phyloP scores from a whole-genome alignment of 2,797 vertebrate species.

The Pseudochaenichthys georgianus region DNA sequence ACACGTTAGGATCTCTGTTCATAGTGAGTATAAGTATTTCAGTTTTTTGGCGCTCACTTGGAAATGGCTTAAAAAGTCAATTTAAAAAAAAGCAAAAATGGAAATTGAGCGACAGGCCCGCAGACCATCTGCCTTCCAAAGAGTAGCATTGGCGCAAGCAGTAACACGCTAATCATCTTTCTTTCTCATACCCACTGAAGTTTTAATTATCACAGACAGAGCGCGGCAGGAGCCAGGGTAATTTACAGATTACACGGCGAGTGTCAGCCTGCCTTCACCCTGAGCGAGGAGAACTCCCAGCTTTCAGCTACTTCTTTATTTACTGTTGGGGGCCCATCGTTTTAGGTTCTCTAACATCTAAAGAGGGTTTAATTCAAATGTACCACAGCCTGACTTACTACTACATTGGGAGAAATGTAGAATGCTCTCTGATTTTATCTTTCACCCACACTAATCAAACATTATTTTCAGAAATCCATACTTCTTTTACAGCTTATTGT shows the following conservation, averaged over 20 bases:
- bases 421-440: slow-evolving; percentile 1
- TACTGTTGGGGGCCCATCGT: slow-evolving; percentile 26
- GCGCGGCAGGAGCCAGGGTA: slow-evolving; percentile 72
- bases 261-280: slow-evolving; percentile 77
- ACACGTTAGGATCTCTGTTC: not conserved
- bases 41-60: not conserved
- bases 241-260: slow-evolving; percentile 80
- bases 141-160: slow-evolving; percentile 74
- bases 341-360: slow-evolving; percentile 37
- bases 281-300: slow-evolving; percentile 67
- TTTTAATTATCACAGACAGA: slow-evolving; percentile 79
- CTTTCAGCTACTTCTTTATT: slow-evolving; percentile 53
- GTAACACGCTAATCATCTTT: slow-evolving; percentile 81
- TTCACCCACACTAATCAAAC: not conserved
- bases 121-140: slow-evolving; percentile 57
- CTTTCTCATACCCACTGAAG: slow-evolving; percentile 73
- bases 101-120: slow-evolving; percentile 35
- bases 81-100: slow-evolving; percentile 19
- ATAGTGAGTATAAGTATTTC: slow-evolving; percentile 17
- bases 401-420: not conserved
- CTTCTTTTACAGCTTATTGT: not conserved
- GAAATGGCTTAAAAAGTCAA: slow-evolving; percentile 10
- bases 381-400: slow-evolving; percentile 30
- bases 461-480: not conserved
- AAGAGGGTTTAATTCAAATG: slow-evolving; percentile 43